phyloP scores from a whole-genome alignment of 2,113 vertebrate species.

The Halcyon malimbica region DNA sequence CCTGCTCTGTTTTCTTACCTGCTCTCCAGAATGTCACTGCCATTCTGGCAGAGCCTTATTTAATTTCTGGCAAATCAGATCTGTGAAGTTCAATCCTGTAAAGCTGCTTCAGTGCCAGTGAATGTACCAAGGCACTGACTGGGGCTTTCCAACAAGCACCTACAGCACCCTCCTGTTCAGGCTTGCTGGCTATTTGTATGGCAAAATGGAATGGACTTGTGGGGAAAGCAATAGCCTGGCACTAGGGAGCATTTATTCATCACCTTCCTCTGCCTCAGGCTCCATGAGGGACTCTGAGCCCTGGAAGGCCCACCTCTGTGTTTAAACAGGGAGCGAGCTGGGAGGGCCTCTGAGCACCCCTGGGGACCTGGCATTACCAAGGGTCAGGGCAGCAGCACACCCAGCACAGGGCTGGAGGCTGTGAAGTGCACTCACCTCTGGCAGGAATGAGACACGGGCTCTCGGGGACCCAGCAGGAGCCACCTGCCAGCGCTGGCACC shows the following conservation, averaged over 20 bases:
- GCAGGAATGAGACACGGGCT: accelerated
- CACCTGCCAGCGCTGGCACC: background rate
- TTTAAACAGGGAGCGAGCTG: background rate
- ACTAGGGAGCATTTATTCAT: background rate
- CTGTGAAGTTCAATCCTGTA: background rate
- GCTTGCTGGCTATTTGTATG: background rate
- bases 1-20: background rate
- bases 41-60: background rate
- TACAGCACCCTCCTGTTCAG: background rate
- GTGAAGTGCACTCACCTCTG: background rate
- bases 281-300: background rate
- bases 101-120: background rate
- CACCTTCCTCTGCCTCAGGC: background rate
- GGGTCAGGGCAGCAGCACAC: background rate
- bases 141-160: background rate
- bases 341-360: background rate
- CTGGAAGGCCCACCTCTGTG: background rate
- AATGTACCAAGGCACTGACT: background rate
- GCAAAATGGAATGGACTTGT: background rate
- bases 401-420: background rate
- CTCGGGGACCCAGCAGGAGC: background rate
- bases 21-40: background rate
- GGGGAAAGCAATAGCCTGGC: background rate
- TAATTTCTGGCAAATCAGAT: background rate
- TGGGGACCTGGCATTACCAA: accelerated